Conservation (phyloP, 2,888 invertebrate genomes). For the Microctonus hyperodae region DNA sequence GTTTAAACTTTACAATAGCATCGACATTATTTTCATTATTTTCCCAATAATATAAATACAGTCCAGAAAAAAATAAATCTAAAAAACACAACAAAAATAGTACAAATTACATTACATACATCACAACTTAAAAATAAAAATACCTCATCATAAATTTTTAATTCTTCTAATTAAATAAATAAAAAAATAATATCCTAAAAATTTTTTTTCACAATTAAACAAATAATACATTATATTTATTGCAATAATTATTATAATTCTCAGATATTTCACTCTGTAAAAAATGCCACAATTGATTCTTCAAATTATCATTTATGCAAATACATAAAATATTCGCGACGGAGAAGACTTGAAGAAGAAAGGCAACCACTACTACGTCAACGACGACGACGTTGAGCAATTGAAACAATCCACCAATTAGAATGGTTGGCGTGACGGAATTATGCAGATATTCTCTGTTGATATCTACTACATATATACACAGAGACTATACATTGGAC, state of each 20-base stretch:
- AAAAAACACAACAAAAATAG: not conserved
- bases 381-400: conserved; percentile 37
- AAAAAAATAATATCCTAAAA: too few species aligned
- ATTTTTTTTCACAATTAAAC: too few species aligned
- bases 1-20: conserved; percentile 1
- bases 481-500: not conserved
- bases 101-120: too few species aligned
- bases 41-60: too few species aligned
- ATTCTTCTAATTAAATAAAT: too few species aligned
- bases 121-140: too few species aligned
- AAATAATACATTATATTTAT: too few species aligned
- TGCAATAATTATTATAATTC: too few species aligned
- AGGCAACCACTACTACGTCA: too few species aligned
- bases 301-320: not conserved
- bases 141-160: too few species aligned
- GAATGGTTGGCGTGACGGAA: conserved; percentile 61
- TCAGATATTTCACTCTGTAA: too few species aligned
- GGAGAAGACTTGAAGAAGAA: not conserved
- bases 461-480: conserved; percentile 27
- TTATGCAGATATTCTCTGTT: conserved; percentile 59
- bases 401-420: conserved; percentile 63
- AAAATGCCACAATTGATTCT: too few species aligned
- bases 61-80: not conserved
- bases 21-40: not conserved
- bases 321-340: not conserved